These are phyloP conservation scores for Spinibarbus caldwelli DNA, from an alignment of 2,797 vertebrate species.

Conservation along the genomic window DNA sequence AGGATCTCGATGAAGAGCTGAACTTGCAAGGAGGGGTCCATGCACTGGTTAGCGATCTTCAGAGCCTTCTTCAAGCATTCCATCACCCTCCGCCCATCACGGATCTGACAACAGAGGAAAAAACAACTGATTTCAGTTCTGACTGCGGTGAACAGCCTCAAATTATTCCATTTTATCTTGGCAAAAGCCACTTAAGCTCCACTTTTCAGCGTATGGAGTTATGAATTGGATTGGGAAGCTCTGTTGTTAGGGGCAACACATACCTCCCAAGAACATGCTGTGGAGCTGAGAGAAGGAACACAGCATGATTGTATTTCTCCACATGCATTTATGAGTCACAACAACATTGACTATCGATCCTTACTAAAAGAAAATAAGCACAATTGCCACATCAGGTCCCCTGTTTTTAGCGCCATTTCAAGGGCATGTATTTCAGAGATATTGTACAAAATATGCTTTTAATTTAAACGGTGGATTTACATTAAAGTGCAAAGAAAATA, in stretches of 20 bases:
- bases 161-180: constrained; percentile 16
- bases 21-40: constrained; percentile 98
- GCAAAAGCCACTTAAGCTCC: constrained; percentile 1
- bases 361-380: constrained; percentile 25
- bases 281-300: background rate
- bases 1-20: constrained; percentile 99
- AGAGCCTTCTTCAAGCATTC: constrained; percentile 98
- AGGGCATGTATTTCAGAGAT: background rate
- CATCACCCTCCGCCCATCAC: constrained; percentile 97
- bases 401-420: background rate
- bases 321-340: constrained; percentile 15
- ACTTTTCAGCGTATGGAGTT: background rate
- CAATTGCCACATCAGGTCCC: background rate
- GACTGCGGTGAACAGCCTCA: background rate
- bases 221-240: constrained; percentile 7
- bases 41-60: constrained; percentile 99
- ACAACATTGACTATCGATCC: constrained; percentile 14
- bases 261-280: constrained; percentile 22
- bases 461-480: background rate
- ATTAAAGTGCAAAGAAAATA: background rate
- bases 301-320: constrained; percentile 12
- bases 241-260: constrained; percentile 54
- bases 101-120: constrained; percentile 80
- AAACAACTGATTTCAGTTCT: background rate
- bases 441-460: background rate